Evolutionary conservation across 2,797 vertebrate species (phyloP).

Genomic region (Phylloscopus collybita): DNA sequence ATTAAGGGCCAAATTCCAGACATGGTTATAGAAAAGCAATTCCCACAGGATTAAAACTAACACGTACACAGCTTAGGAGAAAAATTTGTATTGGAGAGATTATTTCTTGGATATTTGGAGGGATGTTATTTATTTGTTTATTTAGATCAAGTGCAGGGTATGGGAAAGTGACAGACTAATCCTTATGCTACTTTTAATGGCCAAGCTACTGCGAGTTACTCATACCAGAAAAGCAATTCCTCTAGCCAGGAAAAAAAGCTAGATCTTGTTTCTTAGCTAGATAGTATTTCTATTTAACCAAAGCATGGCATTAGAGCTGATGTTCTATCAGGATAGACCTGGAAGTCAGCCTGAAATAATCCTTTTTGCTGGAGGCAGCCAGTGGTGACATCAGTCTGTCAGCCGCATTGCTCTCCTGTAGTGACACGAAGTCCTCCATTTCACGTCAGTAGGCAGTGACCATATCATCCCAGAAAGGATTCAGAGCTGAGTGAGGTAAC

Average conservation of each 20-base stretch:
- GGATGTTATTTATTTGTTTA: background rate
- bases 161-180: background rate
- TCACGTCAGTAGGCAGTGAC: background rate
- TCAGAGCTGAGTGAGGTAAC: background rate
- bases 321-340: background rate
- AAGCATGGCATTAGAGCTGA: background rate
- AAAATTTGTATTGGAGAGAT: background rate
- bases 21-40: background rate
- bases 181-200: background rate
- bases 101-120: background rate
- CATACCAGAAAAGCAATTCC: background rate
- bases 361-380: background rate
- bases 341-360: background rate
- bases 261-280: background rate
- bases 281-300: background rate
- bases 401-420: background rate
- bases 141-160: background rate
- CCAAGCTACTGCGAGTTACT: background rate
- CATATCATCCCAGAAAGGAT: background rate
- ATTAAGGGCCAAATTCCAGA: conserved; percentile 6
- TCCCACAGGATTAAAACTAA: background rate
- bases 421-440: background rate
- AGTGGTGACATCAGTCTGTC: background rate
- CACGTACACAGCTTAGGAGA: background rate
- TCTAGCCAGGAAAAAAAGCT: background rate